Evolutionary conservation across 2,113 vertebrate species (phyloP).

Genomic region (Vulpes lagopus): DNA sequence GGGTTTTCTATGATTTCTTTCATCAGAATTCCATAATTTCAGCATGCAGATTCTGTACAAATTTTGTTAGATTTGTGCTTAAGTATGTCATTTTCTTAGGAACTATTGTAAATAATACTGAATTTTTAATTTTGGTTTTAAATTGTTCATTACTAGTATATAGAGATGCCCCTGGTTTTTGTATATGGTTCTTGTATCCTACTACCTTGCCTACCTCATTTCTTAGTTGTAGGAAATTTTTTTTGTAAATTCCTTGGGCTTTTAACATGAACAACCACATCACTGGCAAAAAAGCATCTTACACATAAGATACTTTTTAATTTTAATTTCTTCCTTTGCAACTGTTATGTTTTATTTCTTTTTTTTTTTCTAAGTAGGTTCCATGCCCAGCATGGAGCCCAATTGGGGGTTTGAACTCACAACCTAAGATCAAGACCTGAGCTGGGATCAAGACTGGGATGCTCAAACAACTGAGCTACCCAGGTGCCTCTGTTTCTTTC

Average conservation of each 20-base stretch:
- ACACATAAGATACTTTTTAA: too few species aligned
- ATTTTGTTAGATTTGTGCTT: background rate
- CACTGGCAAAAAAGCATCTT: background rate
- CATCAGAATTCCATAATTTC: background rate
- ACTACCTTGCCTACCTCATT: background rate
- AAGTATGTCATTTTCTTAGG: background rate
- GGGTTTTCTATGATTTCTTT: background rate
- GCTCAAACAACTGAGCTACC: too few species aligned
- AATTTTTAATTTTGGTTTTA: slow-evolving; percentile 1
- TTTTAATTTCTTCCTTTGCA: background rate
- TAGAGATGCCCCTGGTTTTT: background rate
- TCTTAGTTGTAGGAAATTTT: background rate
- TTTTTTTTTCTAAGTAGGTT: too few species aligned
- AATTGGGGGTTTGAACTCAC: too few species aligned
- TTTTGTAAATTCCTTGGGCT: background rate
- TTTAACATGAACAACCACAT: background rate
- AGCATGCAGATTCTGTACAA: background rate
- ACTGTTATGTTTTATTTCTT: background rate
- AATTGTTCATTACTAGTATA: background rate
- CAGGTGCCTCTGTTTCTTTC: background rate
- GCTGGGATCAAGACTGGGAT: too few species aligned
- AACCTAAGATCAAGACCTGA: too few species aligned
- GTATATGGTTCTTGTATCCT: background rate
- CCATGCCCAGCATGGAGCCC: too few species aligned
- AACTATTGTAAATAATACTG: background rate